phyloP scores from a whole-genome alignment of 2,888 invertebrate genomes.

The Ichneumon xanthorius region DNA sequence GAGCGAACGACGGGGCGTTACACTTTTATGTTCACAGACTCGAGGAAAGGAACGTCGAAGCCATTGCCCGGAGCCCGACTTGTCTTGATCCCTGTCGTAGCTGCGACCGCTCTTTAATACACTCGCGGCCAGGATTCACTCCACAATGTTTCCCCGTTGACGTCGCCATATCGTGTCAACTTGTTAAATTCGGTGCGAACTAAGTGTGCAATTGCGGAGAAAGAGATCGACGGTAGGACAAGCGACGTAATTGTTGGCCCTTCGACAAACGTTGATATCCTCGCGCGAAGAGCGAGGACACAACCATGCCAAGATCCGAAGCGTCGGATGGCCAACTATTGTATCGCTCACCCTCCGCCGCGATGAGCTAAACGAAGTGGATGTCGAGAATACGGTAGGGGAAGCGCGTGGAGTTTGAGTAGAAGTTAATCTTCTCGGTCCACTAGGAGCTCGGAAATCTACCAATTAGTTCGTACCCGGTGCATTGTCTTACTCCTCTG shows the following conservation, averaged over 20 bases:
- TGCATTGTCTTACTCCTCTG: conserved; percentile 76
- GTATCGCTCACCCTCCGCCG: not conserved
- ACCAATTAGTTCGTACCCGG: conserved; percentile 82
- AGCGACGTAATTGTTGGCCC: too few relatives aligned
- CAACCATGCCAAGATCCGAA: not conserved
- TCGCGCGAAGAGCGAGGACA: not conserved
- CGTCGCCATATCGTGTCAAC: not conserved
- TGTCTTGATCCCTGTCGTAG: not conserved
- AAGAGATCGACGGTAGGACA: conserved; percentile 29
- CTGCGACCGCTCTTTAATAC: not conserved
- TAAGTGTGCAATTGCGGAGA: conserved; percentile 14
- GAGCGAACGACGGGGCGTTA: conserved; percentile 73
- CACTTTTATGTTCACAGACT: conserved; percentile 62
- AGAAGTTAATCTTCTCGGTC: conserved; percentile 81
- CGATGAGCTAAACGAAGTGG: conserved; percentile 53
- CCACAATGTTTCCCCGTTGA: not conserved
- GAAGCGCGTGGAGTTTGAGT: conserved; percentile 63
- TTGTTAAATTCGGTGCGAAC: not conserved
- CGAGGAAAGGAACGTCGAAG: conserved; percentile 34
- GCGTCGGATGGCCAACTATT: not conserved
- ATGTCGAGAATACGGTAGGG: not conserved
- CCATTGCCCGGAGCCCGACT: conserved; percentile 4
- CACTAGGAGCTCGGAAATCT: conserved; percentile 81
- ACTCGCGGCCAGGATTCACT: conserved; percentile 3
- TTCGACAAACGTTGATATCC: too few relatives aligned